Base-by-base conservation (phyloP, 2,113 vertebrate species). In the Rissa tridactyla region DNA sequence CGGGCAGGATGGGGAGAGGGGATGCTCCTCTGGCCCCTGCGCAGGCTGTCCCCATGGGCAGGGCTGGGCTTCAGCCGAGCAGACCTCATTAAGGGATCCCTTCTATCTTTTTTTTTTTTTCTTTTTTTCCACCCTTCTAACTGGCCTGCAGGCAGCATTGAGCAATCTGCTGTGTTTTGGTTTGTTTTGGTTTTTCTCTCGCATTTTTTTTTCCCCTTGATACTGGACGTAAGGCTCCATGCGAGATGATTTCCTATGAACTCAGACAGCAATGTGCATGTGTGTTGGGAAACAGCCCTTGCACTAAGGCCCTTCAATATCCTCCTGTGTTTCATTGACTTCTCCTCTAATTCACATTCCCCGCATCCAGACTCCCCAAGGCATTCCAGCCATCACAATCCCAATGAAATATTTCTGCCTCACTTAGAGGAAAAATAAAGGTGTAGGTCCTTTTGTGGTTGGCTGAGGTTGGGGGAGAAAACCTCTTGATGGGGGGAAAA, bases 141-240 rank as follows among this genome's bases (percentile, higher is more conserved):
- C 25, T 64, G 72, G 65, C 36, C 57, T 40, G 29, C 34, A 70
- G 68, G 40, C 36, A 57, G 44, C 30, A 29, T 76, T 94, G 80
- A 87, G 80, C 83, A 95, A 96, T 94, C 73, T 87, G 52, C 40
- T 91, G 7, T 75, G 64, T 16, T 95, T 75, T 47, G 80, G 30
- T 69, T 95, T 92, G 47, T 15, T 84, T 94, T 78, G 69, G 8
- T 34, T 91, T 82, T 86, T 58, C 52, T 77, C 54, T 55, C 55
- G 47, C 5, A 6, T 32, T 51, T 76, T 42, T 16, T 22, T 6
- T 0, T 0, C 3, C 18, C 17, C 49, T 72, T 16, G 16, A 29
- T 76, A 66, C n/a, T 4, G 4, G 82, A 73, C 7, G 0, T 64
- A 76, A 93, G 42, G 34, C 30, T 96, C 72, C 36, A 25, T 5